phyloP scores from a whole-genome alignment of 2,113 vertebrate species.

The Calyptomena viridis region DNA sequence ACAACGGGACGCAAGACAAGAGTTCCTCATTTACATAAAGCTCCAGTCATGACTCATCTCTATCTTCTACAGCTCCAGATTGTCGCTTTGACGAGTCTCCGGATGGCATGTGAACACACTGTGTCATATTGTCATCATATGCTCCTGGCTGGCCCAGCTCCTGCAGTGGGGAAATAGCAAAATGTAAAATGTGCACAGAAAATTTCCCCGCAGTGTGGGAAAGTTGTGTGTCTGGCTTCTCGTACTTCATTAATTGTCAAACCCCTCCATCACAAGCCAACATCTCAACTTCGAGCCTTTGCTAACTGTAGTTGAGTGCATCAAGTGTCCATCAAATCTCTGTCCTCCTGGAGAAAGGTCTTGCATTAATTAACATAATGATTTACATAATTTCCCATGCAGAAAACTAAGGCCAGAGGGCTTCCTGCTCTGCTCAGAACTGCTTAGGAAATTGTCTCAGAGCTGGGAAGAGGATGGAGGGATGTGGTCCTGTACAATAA shows the following conservation, averaged over 20 bases:
- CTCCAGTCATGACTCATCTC: slow-evolving; percentile 16
- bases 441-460: neutral
- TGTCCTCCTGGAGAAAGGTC: neutral
- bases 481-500: neutral
- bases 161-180: neutral
- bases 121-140: neutral
- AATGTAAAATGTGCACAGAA: neutral
- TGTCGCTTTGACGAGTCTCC: slow-evolving; percentile 20
- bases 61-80: neutral
- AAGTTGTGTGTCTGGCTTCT: neutral
- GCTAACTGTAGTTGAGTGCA: neutral
- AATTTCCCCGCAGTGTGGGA: slow-evolving; percentile 15
- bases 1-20: neutral
- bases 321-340: neutral
- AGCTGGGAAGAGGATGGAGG: neutral
- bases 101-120: neutral
- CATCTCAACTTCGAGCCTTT: neutral
- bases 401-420: neutral
- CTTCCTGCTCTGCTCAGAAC: neutral
- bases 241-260: neutral
- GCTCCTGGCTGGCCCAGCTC: neutral
- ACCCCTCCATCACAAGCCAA: neutral
- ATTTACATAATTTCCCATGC: neutral
- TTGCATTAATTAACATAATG: neutral
- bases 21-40: slow-evolving; percentile 40